Evolutionary conservation across 2,797 vertebrate genomes (phyloP), one percentile per base, ranked within the genome.

Genomic region (Trachurus trachurus): DNA sequence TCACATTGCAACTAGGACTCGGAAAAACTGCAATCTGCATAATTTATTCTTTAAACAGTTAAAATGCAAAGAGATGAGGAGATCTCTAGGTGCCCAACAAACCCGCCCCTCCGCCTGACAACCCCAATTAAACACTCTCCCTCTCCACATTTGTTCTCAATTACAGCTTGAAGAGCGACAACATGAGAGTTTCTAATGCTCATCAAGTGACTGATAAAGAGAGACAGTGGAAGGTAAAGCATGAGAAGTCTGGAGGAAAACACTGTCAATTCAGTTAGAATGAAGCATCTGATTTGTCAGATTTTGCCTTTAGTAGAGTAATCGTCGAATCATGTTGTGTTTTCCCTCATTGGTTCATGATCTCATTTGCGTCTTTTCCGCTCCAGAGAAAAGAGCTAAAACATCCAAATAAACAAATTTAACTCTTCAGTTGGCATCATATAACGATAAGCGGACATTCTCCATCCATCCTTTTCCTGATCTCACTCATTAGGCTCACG

Each of bases 31-130:
- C 74, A 90, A 88, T 91, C 95, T 96, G 81, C 91, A 96, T 96
- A 94, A 94, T 96, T 93, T 95, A 95, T 96, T 95, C 94, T 78
- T 82, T 78, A 80, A 82, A 95, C 92, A 92, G 88, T 89, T 83
- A 52, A 90, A 93, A 92, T 80, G 87, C 70, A 74, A 81, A 81
- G 73, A 87, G 83, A 89, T 81, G 77, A 85, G 79, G 59, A 78
- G 82, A 87, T 92, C 90, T 91, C 79, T 76, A 65, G 89, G 88
- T 91, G 84, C 88, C 80, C 66, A 76, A 89, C 78, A 87, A 88
- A 83, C 76, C 85, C 84, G 42, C 85, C 77, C 31, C 80, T 58
- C 84, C 69, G 84, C 87, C 86, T 88, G 91, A 94, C 89, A 93
- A 81, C 76, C 62, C 81, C 87, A 93, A 93, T 93, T 93, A 94